Evolutionary conservation across 2,888 invertebrate species (phyloP).

Genomic region (Nomada ruficornis): DNA sequence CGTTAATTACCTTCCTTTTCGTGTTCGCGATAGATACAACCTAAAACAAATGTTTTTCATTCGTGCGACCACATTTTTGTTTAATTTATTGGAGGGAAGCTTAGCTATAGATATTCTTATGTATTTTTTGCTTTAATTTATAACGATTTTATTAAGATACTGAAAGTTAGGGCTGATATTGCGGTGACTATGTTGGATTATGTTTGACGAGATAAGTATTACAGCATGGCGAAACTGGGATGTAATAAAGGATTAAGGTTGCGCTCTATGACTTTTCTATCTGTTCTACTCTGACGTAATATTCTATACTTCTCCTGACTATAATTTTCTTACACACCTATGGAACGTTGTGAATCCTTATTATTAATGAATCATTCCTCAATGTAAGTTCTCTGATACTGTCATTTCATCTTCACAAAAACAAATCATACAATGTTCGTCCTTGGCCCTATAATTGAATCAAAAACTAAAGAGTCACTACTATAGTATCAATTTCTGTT

Average conservation of each 20-base stretch:
- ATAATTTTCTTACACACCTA: conserved; percentile 23
- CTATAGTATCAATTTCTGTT: no score
- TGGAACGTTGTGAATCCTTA: not conserved
- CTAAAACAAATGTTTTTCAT: no score
- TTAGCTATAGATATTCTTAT: not conserved
- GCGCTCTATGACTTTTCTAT: conserved; percentile 1
- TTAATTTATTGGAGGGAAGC: no score
- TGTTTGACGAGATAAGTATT: not conserved
- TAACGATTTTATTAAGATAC: not conserved
- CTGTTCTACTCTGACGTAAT: conserved; percentile 10
- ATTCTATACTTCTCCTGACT: conserved; percentile 31
- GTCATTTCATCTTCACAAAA: no score
- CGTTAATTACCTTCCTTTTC: no score
- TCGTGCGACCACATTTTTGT: no score
- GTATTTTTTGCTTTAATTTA: not conserved
- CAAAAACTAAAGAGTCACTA: no score
- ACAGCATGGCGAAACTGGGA: not conserved
- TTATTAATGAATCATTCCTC: not conserved
- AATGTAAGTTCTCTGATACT: no score
- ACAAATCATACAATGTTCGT: no score
- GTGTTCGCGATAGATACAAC: no score
- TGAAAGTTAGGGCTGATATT: not conserved
- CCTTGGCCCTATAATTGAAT: no score
- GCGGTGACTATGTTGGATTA: not conserved
- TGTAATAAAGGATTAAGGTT: conserved; percentile 19